Conservation (phyloP, 2,797 vertebrate species). For the Avahi laniger region DNA sequence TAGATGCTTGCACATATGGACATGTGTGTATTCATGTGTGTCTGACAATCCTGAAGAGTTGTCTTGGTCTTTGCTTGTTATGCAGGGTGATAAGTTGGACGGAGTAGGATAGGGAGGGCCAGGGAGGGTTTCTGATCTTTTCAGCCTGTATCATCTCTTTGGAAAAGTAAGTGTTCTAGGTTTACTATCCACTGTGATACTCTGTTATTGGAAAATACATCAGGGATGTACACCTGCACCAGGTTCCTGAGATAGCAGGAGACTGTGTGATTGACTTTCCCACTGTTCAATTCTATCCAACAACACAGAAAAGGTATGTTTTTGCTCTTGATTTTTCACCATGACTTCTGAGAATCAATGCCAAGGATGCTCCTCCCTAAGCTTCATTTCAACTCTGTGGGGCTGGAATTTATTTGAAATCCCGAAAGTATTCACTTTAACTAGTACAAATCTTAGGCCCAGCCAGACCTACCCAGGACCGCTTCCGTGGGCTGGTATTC, state of each 20-base stretch:
- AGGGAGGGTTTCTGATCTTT: neutral
- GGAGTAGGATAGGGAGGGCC: neutral
- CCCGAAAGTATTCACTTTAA: no score
- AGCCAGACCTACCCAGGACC: no score
- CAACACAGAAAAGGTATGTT: neutral
- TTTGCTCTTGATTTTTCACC: neutral
- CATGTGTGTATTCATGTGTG: neutral
- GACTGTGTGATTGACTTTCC: neutral
- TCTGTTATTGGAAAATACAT: neutral
- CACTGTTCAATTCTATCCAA: neutral
- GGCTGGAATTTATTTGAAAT: neutral
- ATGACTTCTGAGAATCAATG: neutral
- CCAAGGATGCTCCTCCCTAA: neutral
- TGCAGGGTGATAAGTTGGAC: neutral
- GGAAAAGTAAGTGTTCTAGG: neutral
- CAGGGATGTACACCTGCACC: no score
- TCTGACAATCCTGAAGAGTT: neutral
- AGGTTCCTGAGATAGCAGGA: neutral
- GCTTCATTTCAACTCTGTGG: neutral
- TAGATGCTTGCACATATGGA: no score
- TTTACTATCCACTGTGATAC: neutral
- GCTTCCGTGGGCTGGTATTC: neutral
- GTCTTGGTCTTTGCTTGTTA: neutral
- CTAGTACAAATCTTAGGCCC: neutral
- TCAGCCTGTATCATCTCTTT: neutral